Conservation (phyloP, 2,797 vertebrate genomes). For the Rhabdophis nuchalis region DNA sequence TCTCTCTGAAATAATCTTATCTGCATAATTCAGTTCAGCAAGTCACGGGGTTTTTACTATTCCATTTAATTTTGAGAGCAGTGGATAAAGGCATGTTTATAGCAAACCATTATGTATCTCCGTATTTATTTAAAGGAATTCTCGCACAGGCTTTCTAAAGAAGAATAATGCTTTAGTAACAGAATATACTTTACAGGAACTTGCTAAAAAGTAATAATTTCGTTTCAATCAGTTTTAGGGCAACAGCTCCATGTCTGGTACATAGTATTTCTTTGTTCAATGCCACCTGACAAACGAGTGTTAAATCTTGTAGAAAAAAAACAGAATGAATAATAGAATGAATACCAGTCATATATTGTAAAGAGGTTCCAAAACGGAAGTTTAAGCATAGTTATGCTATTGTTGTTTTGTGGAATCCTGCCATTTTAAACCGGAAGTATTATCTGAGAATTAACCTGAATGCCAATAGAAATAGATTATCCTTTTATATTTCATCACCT, state of each 20-base stretch:
- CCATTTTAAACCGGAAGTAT: neutral
- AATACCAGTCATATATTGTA: neutral
- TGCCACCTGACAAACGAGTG: constrained; percentile 28
- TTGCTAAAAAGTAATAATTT: constrained; percentile 57
- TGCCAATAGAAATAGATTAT: neutral
- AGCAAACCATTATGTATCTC: constrained; percentile 47
- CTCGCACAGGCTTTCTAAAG: constrained; percentile 15
- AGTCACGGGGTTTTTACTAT: neutral
- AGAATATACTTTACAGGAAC: constrained; percentile 43
- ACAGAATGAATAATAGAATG: neutral
- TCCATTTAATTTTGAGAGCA: neutral
- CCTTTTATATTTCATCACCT: neutral
- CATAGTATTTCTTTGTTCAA: constrained; percentile 18
- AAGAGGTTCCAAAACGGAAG: neutral
- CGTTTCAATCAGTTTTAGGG: constrained; percentile 45
- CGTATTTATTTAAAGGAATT: constrained; percentile 41
- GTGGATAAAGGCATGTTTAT: constrained; percentile 12
- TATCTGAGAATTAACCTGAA: neutral
- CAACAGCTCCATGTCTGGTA: constrained; percentile 29
- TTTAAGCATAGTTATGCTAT: neutral
- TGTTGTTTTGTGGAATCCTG: neutral
- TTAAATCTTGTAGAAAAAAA: constrained; percentile 20
- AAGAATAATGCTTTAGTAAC: constrained; percentile 41
- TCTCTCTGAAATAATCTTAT: neutral
- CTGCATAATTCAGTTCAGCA: neutral